Evolutionary conservation across 30 jellyfish, hydroid and myxozoan species (phyloP), one percentile per base, ranked within the genome.

Genomic region (Turritopsis rubra): DNA sequence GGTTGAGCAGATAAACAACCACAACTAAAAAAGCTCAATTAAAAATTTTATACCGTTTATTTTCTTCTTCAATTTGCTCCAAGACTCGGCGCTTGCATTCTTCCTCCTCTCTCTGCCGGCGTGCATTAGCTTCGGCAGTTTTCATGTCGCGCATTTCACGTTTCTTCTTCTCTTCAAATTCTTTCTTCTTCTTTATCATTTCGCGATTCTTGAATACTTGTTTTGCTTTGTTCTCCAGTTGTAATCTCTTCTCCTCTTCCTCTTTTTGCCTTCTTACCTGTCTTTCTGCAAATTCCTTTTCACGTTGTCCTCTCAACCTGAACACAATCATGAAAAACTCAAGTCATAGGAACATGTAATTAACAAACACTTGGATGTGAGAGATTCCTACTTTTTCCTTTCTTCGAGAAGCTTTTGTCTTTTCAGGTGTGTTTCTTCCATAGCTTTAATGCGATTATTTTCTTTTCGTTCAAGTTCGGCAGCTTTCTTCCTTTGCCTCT

Each of bases 261-360:
- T 81, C 95, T 75, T 88, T 90, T n/a, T 90, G 96, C 17, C 93
- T 79, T 85, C 72, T 76, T 5, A 91, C 95, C 60, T 85, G 96
- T 16, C 74, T 65, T 52, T 88, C 94, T 3, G 96, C 96, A 52
- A 93, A 89, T 17, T 95, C 83, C 66, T 88, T 91, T 66, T 88
- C 96, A 20, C 98, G 88, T 79, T 93, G 96, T 83, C 85, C 96
- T 1, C 96, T 91, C n/a, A 84, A 91, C 73, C 98, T 93, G 52
- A 30, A 26, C 71, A 18, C 23, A 85, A 41, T n/a, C n/a, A n/a
- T n/a, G n/a, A n/a, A n/a, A n/a, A n/a, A n/a, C n/a, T n/a, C n/a
- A n/a, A n/a, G n/a, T n/a, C n/a, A n/a, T n/a, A n/a, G n/a, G n/a
- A n/a, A n/a, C n/a, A n/a, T n/a, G n/a, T n/a, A n/a, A n/a, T n/a